These are phyloP conservation scores for Podargus strigoides DNA, from an alignment of 2,797 vertebrate genomes.

Conservation along the genomic window DNA sequence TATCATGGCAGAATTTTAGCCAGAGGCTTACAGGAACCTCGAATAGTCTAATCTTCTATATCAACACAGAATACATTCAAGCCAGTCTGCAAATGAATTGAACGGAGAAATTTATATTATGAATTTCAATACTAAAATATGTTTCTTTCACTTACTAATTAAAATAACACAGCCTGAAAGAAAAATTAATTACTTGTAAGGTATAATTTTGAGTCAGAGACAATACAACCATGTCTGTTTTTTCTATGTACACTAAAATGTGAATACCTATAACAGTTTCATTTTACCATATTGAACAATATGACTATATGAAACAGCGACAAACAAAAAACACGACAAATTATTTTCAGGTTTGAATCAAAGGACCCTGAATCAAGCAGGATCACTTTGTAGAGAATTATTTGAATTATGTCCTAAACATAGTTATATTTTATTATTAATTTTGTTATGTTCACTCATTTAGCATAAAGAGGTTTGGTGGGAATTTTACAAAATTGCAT, in stretches of 20 bases:
- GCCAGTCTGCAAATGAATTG: not conserved
- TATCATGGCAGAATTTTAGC: not conserved
- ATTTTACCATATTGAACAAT: not conserved
- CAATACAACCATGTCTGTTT: not conserved
- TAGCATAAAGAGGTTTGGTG: rapidly evolving
- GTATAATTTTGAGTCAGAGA: not conserved
- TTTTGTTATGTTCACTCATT: not conserved
- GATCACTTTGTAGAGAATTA: not conserved
- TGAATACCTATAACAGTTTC: not conserved
- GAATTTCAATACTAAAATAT: not conserved
- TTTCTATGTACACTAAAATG: not conserved
- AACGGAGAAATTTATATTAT: not conserved
- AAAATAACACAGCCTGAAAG: not conserved
- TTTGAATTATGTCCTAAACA: not conserved
- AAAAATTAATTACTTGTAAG: not conserved
- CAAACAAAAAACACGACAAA: not conserved
- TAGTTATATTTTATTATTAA: not conserved
- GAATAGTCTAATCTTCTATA: not conserved
- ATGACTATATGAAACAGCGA: not conserved
- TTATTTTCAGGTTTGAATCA: not conserved
- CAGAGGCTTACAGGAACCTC: not conserved
- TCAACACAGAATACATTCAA: not conserved
- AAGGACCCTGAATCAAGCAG: not conserved
- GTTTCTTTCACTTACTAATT: not conserved
- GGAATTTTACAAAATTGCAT: not conserved